phyloP scores from a whole-genome alignment of 2,113 vertebrate species.

The Tychaedon coryphoeus region DNA sequence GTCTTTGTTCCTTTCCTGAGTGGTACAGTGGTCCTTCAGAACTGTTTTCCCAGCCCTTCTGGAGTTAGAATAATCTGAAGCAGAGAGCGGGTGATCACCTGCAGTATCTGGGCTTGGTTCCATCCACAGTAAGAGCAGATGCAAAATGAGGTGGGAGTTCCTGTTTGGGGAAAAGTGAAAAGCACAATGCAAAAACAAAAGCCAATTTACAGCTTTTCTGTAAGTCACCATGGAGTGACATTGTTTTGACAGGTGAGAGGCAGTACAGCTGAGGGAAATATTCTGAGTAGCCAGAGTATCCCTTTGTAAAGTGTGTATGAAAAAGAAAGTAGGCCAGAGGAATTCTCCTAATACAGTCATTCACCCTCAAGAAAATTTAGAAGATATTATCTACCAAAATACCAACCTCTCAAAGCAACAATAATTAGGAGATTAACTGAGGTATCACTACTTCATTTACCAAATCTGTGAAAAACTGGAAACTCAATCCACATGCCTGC shows the following conservation, averaged over 20 bases:
- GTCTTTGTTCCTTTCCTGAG: not conserved
- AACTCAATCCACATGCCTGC: not conserved
- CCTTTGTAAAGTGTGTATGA: not conserved
- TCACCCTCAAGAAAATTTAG: not conserved
- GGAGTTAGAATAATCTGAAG: not conserved
- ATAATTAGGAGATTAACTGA: not conserved
- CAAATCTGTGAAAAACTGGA: conserved; percentile 1
- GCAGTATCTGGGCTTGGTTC: not conserved
- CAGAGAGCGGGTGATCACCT: not conserved
- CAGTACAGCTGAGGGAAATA: not conserved
- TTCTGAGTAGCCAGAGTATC: not conserved
- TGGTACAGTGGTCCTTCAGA: not conserved
- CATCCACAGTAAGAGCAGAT: not conserved
- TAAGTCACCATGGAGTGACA: not conserved
- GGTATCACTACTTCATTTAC: not conserved
- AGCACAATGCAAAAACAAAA: conserved; percentile 11
- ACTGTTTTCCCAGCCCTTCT: not conserved
- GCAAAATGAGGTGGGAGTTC: conserved; percentile 10
- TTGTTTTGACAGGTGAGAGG: conserved; percentile 47
- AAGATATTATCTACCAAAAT: conserved; percentile 12
- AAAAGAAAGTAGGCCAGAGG: not conserved
- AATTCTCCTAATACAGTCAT: not conserved
- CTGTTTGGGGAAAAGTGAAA: conserved; percentile 12
- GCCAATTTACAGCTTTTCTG: conserved; percentile 19
- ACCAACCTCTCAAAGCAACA: not conserved